Evolutionary conservation across 2,888 invertebrate genomes (phyloP), one percentile per base, ranked within the genome.

Genomic region (Apeira syringaria): DNA sequence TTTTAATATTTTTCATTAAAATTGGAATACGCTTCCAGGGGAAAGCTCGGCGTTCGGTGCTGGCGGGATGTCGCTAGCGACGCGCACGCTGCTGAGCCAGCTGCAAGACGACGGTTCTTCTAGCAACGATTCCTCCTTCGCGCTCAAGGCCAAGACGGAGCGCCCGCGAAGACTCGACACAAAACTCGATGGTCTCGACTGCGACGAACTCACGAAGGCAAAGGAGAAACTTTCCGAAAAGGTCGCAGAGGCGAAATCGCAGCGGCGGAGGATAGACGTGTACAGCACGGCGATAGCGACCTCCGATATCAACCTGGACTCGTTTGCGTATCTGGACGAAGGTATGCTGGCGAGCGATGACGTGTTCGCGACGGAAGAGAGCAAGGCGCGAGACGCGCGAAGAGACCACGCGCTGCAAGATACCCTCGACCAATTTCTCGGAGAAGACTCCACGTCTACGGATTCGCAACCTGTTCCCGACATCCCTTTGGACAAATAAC

Each of bases 31-130:
- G 61, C 61, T 74, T 84, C 72, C 76, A 90, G 90, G 88, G 59
- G 87, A 83, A 61, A 70, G 80, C 63, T 84, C 76, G 64, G 66
- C 82, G 51, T 87, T 74, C 74, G 79, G 69, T 65, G 70, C 74
- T 50, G 75, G 81, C 55, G 78, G 78, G 25, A 74, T 87, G 64
- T 74, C 83, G 48, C 75, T 82, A 45, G 82, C 89, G 46, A 81
- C 87, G 64, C 73, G 90, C 37, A 88, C 90, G 13, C 64, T 91
- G 41, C 80, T 91, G 47, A 90, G 90, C 61, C 90, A 91, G 61
- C 78, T 91, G 42, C 90, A 91, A 61, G 91, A 91, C 68, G 90
- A 91, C 43, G 89, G 88, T 25, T 89, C 89, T 15, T 90, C 90
- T 24, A 90, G 90, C 69, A 90, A 89, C 71, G 90, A 90, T 64